Base-by-base conservation (phyloP, 2,113 vertebrate species). In the Clarias batrachus region DNA sequence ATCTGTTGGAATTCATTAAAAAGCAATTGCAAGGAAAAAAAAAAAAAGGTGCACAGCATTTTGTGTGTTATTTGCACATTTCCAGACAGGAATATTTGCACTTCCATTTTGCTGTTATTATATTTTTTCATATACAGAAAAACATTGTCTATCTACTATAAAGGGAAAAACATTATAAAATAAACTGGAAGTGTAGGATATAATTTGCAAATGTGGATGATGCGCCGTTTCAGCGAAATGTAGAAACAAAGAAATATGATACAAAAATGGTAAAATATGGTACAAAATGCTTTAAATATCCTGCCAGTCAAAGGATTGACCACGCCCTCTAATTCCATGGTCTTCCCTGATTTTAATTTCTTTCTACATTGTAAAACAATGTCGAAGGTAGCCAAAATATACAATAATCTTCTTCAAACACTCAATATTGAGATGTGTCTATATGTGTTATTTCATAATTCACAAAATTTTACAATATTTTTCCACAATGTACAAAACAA, bases 1-100 rank as follows among this genome's bases (percentile, higher is more conserved):
- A 78, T 78, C 70, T 70, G 56, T 86, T 86, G 66, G n/a, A 88
- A 82, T 86, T 88, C 81, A 81, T 81, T 85, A 56, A 83, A 88
- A 83, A 84, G 27, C 30, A 65, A 82, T 71, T 84, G 54, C 14
- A 23, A n/a, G 56, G 84, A 62, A 37, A 86, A 82, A 83, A 85
- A 86, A 87, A 76, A 62, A 54, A 16, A 33, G 30, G 33, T 48
- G 59, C 33, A 25, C 62, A 73, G 56, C 27, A 85, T 63, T 52
- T 56, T 62, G 37, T 12, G 13, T 48, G 65, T 8, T 60, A 73
- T 81, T 86, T 25, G 21, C 70, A 62, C n/a, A 86, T 87, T 84
- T 84, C 52, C 65, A 84, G 84, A 73, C 27, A 59, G 21, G 54
- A 10, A 85, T 25, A 80, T 83, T 52, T 71, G 27, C 84, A 81